Evolutionary conservation across 2,797 vertebrate species (phyloP).

Genomic region (Microctenopoma stevenorrisi): DNA sequence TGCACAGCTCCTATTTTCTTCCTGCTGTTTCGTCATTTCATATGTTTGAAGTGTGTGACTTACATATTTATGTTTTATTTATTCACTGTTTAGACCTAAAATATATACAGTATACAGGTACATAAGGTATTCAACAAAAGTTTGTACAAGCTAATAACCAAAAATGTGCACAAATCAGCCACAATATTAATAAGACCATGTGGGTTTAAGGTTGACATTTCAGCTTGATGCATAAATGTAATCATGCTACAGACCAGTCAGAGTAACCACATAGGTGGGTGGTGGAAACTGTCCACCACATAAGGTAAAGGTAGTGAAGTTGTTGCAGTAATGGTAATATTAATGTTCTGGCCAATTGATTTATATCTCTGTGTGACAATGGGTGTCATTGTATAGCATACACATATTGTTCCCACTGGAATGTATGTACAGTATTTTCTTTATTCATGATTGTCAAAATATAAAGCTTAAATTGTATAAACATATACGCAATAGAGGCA

Average conservation of each 20-base stretch:
- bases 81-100: slow-evolving; percentile 51
- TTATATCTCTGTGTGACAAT: slow-evolving; percentile 53
- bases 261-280: no score
- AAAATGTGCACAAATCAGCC: no score
- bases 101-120: slow-evolving; percentile 1
- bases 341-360: slow-evolving; percentile 19
- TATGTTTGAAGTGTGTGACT: slow-evolving; percentile 7
- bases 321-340: no score
- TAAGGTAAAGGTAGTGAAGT: no score
- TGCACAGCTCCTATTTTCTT: slow-evolving; percentile 26
- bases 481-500: neutral
- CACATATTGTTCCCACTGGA: slow-evolving; percentile 25
- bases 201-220: no score
- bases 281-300: no score
- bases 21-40: slow-evolving; percentile 38
- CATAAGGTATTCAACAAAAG: slow-evolving; percentile 21
- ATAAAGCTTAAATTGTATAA: neutral
- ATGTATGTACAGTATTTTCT: slow-evolving; percentile 32
- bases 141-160: slow-evolving; percentile 18
- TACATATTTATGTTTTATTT: slow-evolving; percentile 64
- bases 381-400: slow-evolving; percentile 35
- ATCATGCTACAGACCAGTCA: no score
- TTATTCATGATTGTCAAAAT: slow-evolving; percentile 4
- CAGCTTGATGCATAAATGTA: no score
- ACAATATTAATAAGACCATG: no score